Percentiles rank a stretch among this genome's conserved stretches.
These are phyloP conservation scores for Syritta pipiens DNA, from an alignment of 2,888 invertebrate genomes.

Conservation along the genomic window DNA sequence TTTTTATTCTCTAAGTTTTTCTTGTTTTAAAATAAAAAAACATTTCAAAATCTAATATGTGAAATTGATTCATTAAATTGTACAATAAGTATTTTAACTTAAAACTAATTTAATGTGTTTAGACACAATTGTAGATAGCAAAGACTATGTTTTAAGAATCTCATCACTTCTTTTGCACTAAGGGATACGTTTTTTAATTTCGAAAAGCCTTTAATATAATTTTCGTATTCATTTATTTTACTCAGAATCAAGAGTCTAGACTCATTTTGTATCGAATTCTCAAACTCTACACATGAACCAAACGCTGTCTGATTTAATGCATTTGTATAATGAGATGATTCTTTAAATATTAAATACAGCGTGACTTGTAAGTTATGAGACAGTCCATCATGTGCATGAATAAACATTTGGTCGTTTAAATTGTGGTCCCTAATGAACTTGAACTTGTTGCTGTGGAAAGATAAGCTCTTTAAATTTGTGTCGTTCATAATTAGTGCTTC, in stretches of 20 bases:
- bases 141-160: slow-evolving; percentile 69
- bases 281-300: slow-evolving; percentile 73
- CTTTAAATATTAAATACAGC: slow-evolving; percentile 76
- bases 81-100: background rate
- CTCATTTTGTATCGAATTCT: slow-evolving; percentile 67
- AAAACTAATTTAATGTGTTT: slow-evolving; percentile 23
- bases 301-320: slow-evolving; percentile 78
- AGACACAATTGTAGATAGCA: slow-evolving; percentile 72
- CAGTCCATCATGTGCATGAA: slow-evolving; percentile 82
- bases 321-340: slow-evolving; percentile 75
- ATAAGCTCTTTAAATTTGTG: slow-evolving; percentile 72
- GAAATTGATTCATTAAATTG: background rate
- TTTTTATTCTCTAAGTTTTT: no score
- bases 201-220: slow-evolving; percentile 71
- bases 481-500: slow-evolving; percentile 77
- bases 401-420: slow-evolving; percentile 83
- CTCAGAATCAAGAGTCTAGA: slow-evolving; percentile 71
- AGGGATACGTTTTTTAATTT: slow-evolving; percentile 71
- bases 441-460: slow-evolving; percentile 82
- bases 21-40: no score
- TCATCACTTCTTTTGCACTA: slow-evolving; percentile 71
- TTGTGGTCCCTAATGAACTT: slow-evolving; percentile 84
- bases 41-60: no score
- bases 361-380: slow-evolving; percentile 83
- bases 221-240: slow-evolving; percentile 75